phyloP scores from a whole-genome alignment of 2,888 invertebrate species.

The Lordiphosa andalusiaca region DNA sequence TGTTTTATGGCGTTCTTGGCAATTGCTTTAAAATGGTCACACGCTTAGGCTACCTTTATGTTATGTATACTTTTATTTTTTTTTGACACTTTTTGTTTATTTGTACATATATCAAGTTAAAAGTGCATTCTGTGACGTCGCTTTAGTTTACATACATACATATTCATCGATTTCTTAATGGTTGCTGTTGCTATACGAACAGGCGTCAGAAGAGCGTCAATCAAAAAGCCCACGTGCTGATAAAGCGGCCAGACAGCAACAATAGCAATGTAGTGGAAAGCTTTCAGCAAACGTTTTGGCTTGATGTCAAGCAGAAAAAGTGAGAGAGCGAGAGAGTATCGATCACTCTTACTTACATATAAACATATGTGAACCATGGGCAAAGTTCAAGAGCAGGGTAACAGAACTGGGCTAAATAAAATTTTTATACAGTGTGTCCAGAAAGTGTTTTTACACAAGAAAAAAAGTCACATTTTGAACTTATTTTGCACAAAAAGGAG shows the following conservation, averaged over 20 bases:
- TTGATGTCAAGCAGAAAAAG: slow-evolving; percentile 3
- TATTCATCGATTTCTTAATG: slow-evolving; percentile 1
- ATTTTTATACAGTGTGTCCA: no score
- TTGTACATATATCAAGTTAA: slow-evolving; percentile 1
- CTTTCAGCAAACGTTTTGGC: slow-evolving; percentile 13
- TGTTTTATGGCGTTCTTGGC: slow-evolving; percentile 20
- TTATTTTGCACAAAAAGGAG: no score
- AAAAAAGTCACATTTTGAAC: no score
- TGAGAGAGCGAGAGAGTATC: neutral
- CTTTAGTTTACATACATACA: neutral
- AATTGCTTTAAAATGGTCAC: neutral
- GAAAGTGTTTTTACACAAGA: no score
- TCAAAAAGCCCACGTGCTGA: slow-evolving; percentile 17
- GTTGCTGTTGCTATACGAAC: slow-evolving; percentile 14
- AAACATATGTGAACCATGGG: no score
- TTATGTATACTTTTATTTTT: no score
- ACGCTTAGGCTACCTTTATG: neutral
- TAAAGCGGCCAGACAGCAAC: slow-evolving; percentile 8
- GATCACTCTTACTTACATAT: no score
- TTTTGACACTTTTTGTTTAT: neutral
- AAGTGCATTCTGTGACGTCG: slow-evolving; percentile 6
- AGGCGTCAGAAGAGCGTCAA: slow-evolving; percentile 3
- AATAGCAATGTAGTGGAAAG: slow-evolving; percentile 5
- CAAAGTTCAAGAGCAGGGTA: no score
- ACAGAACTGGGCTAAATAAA: no score